Conservation (phyloP, 2,113 vertebrate genomes). For the Drymodes brunneopygia region DNA sequence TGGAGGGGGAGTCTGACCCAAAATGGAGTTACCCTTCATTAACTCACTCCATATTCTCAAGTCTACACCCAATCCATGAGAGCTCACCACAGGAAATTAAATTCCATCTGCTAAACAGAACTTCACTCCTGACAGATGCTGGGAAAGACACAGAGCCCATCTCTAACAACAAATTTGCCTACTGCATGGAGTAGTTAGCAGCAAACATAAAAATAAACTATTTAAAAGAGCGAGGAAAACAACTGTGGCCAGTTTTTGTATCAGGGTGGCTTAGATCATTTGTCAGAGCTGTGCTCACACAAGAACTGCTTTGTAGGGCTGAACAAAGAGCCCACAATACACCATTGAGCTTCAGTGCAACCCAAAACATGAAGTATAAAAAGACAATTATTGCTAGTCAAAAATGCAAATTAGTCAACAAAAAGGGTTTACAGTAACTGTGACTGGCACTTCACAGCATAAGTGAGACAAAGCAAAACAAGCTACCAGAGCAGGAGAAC, state of each 20-base stretch:
- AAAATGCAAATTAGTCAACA: not conserved
- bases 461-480: not conserved
- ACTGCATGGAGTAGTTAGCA: not conserved
- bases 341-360: slow-evolving; percentile 33
- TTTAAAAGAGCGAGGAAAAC: slow-evolving; percentile 28
- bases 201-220: slow-evolving; percentile 13
- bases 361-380: not conserved
- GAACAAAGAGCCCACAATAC: slow-evolving; percentile 49
- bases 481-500: not conserved
- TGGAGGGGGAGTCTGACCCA: not conserved
- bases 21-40: not conserved
- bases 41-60: not conserved
- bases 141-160: not conserved
- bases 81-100: not conserved
- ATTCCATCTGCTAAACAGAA: not conserved
- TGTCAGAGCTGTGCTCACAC: slow-evolving; percentile 30
- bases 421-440: not conserved
- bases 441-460: not conserved
- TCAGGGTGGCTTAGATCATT: slow-evolving; percentile 8
- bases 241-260: slow-evolving; percentile 6
- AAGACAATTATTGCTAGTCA: slow-evolving; percentile 20
- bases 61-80: not conserved
- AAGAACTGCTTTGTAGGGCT: slow-evolving; percentile 59
- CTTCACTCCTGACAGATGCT: not conserved
- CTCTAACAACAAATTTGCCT: not conserved